These are phyloP conservation scores for Drosophila pseudoobscura DNA, from an alignment of 1,140 invertebrate species.

Conservation along the genomic window DNA sequence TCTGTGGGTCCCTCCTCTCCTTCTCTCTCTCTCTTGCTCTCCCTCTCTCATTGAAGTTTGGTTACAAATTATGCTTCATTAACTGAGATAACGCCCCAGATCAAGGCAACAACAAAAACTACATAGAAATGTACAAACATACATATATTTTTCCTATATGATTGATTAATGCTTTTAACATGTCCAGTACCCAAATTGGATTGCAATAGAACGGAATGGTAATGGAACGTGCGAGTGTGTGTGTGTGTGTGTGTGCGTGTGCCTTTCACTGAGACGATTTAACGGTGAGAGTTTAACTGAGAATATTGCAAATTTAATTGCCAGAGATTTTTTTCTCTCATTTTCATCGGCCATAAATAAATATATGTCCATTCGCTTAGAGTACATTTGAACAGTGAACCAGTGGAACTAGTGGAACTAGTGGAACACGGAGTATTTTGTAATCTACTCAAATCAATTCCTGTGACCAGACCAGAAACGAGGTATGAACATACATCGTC, in stretches of 20 bases:
- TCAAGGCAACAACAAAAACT: conserved; percentile 53
- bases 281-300: conserved; percentile 21
- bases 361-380: no score
- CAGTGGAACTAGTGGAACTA: no score
- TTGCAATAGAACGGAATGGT: conserved; percentile 38
- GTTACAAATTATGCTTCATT: conserved; percentile 81
- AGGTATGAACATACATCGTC: no score
- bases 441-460: no score
- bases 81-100: conserved; percentile 79
- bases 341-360: neutral
- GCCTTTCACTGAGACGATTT: neutral
- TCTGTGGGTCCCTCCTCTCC: neutral
- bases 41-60: conserved; percentile 6
- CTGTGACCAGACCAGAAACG: no score
- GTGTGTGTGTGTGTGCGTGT: no score
- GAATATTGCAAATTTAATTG: conserved; percentile 21
- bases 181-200: conserved; percentile 35
- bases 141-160: conserved; percentile 48
- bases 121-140: conserved; percentile 4
- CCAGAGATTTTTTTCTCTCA: conserved; percentile 1
- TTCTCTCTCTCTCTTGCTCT: neutral
- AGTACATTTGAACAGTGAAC: no score
- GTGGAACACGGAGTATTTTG: no score
- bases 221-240: conserved; percentile 15
- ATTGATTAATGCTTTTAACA: conserved; percentile 76